Base-by-base conservation (phyloP, 2,113 vertebrate species). In the Puntigrus tetrazona region DNA sequence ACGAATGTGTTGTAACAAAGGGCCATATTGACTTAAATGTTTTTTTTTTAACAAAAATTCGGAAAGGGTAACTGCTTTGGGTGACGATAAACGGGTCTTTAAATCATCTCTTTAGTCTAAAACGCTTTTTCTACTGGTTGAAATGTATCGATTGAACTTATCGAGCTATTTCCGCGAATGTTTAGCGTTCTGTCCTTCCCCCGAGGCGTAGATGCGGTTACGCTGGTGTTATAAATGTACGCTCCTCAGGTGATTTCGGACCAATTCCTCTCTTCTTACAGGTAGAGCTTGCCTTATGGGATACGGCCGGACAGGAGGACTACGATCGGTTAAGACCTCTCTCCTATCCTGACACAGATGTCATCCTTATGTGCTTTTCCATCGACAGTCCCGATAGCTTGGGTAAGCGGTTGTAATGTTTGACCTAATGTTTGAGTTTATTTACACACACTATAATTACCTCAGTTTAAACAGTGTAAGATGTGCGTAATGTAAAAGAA, bases 361-460 rank as follows among this genome's bases (percentile, higher is more conserved):
- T 89, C 72, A 87, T 87, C 57, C 88, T 89, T 77, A 87, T 89
- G 86, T 89, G 88, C 73, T 89, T 89, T 43, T 89, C 88, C 16
- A 34, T 89, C 11, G 88, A 88, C 88, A 88, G 88, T 57, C 88
- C 88, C 29, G 88, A 88, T 41, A 87, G 86, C 43, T 82, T 88
- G 83, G 88, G 86, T 88, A n/a, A n/a, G n/a, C n/a, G n/a, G n/a
- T n/a, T n/a, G n/a, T n/a, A n/a, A n/a, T n/a, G n/a, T n/a, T n/a
- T n/a, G n/a, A n/a, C n/a, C n/a, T n/a, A n/a, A n/a, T n/a, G n/a
- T n/a, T n/a, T n/a, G n/a, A n/a, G n/a, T n/a, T n/a, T n/a, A n/a
- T n/a, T n/a, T n/a, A n/a, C n/a, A n/a, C n/a, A n/a, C n/a, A n/a
- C n/a, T n/a, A n/a, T n/a, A n/a, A 50, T 50, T 50, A 50, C 18